phyloP scores from a whole-genome alignment of 1,140 invertebrate genomes.

The Parapsyche elsis region DNA sequence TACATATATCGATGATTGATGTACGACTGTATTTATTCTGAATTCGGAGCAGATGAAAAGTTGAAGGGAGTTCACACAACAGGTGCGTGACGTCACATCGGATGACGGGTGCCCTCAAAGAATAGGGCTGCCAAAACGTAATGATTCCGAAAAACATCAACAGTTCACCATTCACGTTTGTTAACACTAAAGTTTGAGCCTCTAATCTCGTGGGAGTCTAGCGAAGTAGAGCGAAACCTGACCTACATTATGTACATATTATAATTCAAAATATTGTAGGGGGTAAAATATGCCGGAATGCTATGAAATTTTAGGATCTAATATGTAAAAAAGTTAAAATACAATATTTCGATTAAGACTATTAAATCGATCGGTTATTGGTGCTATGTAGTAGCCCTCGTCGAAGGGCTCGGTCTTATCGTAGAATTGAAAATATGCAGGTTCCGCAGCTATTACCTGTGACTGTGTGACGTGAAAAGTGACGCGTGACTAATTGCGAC shows the following conservation, averaged over 20 bases:
- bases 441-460: conserved; percentile 23
- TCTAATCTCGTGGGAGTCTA: neutral
- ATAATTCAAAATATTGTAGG: neutral
- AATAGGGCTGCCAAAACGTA: conserved; percentile 4
- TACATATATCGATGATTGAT: conserved; percentile 25
- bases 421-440: conserved; percentile 25
- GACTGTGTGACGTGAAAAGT: conserved; percentile 49
- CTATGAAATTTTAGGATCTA: too few relatives aligned
- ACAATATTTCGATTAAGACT: too few relatives aligned
- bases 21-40: conserved; percentile 4
- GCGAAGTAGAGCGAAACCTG: neutral
- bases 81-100: conserved; percentile 52
- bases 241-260: neutral
- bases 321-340: too few relatives aligned
- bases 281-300: too few relatives aligned
- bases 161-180: too few relatives aligned
- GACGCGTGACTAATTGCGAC: conserved; percentile 52
- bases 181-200: too few relatives aligned
- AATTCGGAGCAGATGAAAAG: conserved; percentile 13
- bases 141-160: neutral
- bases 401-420: neutral
- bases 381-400: neutral
- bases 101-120: conserved; percentile 27
- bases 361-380: too few relatives aligned
- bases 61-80: conserved; percentile 34